Conservation (phyloP, 2,888 invertebrate genomes). For the Bombyx huttoni region DNA sequence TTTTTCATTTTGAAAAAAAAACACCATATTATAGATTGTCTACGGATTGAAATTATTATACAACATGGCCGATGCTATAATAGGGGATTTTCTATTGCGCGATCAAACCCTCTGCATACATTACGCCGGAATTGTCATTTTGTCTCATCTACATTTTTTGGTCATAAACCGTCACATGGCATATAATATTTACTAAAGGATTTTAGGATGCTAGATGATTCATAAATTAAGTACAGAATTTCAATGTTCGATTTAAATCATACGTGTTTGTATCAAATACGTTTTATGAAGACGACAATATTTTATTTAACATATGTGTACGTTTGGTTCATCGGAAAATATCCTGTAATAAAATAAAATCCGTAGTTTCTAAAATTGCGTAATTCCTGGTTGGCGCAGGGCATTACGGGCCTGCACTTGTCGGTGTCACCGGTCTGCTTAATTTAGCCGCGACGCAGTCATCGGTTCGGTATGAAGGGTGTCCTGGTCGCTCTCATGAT, state of each 20-base stretch:
- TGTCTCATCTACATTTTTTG: slow-evolving; percentile 60
- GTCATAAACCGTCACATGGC: slow-evolving; percentile 44
- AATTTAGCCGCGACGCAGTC: too few relatives aligned
- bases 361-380: too few relatives aligned
- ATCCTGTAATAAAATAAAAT: too few relatives aligned
- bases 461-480: too few relatives aligned
- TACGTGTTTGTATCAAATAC: background rate
- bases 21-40: too few relatives aligned
- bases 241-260: slow-evolving; percentile 25
- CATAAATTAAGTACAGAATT: slow-evolving; percentile 60
- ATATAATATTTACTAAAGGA: slow-evolving; percentile 61
- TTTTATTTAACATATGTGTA: too few relatives aligned
- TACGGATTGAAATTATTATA: background rate
- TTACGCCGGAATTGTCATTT: slow-evolving; percentile 53
- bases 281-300: background rate
- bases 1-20: background rate
- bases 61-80: slow-evolving; percentile 7
- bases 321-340: too few relatives aligned
- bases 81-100: background rate
- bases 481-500: too few relatives aligned
- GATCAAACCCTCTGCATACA: slow-evolving; percentile 26
- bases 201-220: slow-evolving; percentile 52
- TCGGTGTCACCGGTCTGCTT: too few relatives aligned
- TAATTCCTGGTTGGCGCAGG: too few relatives aligned
- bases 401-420: too few relatives aligned